Percentiles rank a stretch among this genome's conserved stretches.
These are phyloP conservation scores for Erythrocercus mccallii DNA, from an alignment of 2,113 vertebrate species.

Conservation along the genomic window DNA sequence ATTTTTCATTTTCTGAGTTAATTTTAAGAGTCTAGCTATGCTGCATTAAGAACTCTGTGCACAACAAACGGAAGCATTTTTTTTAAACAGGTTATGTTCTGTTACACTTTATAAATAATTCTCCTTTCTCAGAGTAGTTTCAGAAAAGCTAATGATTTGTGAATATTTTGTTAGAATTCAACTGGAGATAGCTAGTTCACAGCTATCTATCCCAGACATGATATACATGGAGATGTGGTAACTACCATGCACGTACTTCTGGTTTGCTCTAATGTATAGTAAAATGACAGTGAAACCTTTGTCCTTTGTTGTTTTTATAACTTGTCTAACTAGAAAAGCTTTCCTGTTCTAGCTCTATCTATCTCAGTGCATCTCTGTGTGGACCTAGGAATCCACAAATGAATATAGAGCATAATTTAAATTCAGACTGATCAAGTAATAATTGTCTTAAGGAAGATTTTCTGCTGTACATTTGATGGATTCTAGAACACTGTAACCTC, in stretches of 20 bases:
- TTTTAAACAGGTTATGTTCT: not conserved
- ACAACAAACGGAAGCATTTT: not conserved
- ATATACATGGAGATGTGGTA: not conserved
- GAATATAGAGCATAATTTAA: not conserved
- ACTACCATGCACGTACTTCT: not conserved
- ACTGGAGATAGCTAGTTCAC: not conserved
- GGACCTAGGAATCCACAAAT: not conserved
- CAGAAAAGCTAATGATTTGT: not conserved
- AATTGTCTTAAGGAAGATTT: not conserved
- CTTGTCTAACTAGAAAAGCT: not conserved
- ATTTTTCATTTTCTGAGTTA: not conserved
- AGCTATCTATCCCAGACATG: not conserved
- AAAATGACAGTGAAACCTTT: not conserved
- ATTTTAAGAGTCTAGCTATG: not conserved
- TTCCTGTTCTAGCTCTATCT: not conserved
- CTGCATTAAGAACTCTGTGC: not conserved
- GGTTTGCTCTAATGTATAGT: not conserved
- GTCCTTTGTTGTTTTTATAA: not conserved
- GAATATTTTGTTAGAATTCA: not conserved
- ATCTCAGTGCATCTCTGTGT: not conserved
- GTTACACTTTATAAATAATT: not conserved
- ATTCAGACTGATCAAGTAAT: not conserved
- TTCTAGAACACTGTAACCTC: not conserved
- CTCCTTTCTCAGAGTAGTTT: not conserved
- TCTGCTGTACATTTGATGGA: not conserved